Evolutionary conservation across 2,113 vertebrate genomes (phyloP), one percentile per base, ranked within the genome.

Genomic region (Actenoides hombroni): DNA sequence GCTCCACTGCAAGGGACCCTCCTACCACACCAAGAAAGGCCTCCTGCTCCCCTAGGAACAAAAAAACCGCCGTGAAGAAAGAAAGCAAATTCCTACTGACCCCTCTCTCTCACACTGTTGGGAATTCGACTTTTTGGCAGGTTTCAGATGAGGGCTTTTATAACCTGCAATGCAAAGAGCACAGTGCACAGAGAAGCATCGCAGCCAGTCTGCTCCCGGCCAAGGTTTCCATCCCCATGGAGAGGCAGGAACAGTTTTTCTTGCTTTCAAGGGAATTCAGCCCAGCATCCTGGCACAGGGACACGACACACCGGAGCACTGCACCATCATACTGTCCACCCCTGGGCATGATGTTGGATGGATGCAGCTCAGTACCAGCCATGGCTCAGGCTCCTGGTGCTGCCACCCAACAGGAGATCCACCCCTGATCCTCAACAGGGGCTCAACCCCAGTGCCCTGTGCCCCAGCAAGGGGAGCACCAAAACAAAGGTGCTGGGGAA

Each of bases 281-380:
- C 48, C 21, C 21, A 24, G 48, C 48, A 49, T 49, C 48, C 48
- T 49, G 59, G 33, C 53, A 1, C 1, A 1, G 33, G n/a, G 49
- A 12, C 28, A 65, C 13, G n/a, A 9, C 28, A 37, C 16, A 3
- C 33, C 0, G 1, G 26, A 28, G 21, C 56, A 33, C 18, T 1
- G 1, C 2, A 1, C 31, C 37, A 6, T 11, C 20, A 1, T 16
- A 14, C 19, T 61, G 35, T 13, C n/a, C n/a, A 24, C 39, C 33
- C 33, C 63, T 25, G 28, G 28, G 29, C 42, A 20, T 1, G 16
- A 3, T 1, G 6, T 11, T 7, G 25, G 42, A 25, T 4, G 15
- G 24, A 15, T 7, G 24, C 11, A 13, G 67, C 59, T 64, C 76
- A 49, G 57, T 40, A 28, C 39, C 42, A 2, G 57, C 35, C 35